These are phyloP conservation scores for Mycalesis mineus DNA, from an alignment of 2,888 invertebrate genomes.

Conservation along the genomic window DNA sequence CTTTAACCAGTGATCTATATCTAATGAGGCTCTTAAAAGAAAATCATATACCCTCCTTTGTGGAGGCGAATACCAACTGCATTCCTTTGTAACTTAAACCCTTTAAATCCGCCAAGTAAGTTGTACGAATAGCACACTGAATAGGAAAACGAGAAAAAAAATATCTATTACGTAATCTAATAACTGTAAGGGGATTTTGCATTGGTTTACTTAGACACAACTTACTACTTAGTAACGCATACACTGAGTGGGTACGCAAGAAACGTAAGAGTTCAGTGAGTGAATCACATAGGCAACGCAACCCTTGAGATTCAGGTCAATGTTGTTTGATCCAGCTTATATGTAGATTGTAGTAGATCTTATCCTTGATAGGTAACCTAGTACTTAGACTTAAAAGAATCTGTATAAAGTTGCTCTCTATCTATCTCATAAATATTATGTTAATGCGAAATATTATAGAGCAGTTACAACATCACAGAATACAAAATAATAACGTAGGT, in stretches of 20 bases:
- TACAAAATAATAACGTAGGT: background rate
- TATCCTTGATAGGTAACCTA: background rate
- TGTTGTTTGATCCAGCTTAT: constrained; percentile 7
- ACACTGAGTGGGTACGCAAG: background rate
- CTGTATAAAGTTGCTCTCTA: background rate
- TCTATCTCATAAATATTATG: background rate
- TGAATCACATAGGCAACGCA: constrained; percentile 8
- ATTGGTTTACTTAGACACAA: background rate
- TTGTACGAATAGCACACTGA: background rate
- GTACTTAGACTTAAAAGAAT: background rate
- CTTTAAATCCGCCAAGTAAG: too few relatives aligned
- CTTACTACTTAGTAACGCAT: background rate
- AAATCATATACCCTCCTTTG: too few relatives aligned
- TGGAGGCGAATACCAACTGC: too few relatives aligned
- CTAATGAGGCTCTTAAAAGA: too few relatives aligned
- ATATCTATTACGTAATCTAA: background rate
- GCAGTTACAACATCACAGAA: background rate
- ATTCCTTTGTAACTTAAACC: too few relatives aligned
- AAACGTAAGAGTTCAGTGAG: background rate
- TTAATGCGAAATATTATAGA: background rate
- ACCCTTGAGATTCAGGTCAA: constrained; percentile 17
- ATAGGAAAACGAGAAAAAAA: background rate
- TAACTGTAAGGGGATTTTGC: background rate
- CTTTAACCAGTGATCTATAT: too few relatives aligned
- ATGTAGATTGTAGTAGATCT: background rate